phyloP scores from a whole-genome alignment of 2,888 invertebrate species.

The Anthophora plumipes region DNA sequence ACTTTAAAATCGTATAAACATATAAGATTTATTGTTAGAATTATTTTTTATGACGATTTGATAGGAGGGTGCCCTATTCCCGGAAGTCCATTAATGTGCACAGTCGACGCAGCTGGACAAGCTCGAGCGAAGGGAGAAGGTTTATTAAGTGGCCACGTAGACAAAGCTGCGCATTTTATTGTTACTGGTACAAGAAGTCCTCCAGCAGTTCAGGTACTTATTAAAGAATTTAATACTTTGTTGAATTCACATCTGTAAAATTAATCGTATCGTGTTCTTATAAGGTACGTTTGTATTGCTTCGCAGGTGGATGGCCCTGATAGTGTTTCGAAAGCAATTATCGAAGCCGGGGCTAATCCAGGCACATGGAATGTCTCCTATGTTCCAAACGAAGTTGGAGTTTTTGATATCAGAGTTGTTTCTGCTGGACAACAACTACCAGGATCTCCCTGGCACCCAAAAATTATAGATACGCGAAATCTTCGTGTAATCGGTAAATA shows the following conservation, averaged over 20 bases:
- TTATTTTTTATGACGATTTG: neutral
- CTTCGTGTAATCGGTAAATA: conserved; percentile 86
- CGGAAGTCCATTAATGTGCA: conserved; percentile 86
- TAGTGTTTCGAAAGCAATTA: conserved; percentile 86
- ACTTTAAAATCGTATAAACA: neutral
- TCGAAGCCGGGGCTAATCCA: conserved; percentile 89
- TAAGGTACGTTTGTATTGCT: neutral
- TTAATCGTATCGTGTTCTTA: neutral
- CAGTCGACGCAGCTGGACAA: conserved; percentile 87
- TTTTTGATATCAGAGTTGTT: conserved; percentile 94
- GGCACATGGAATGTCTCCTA: conserved; percentile 96
- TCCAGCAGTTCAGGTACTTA: conserved; percentile 81
- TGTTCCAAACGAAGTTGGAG: conserved; percentile 95
- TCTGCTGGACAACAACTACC: conserved; percentile 87
- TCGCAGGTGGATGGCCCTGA: conserved; percentile 87
- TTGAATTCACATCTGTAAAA: neutral
- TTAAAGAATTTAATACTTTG: neutral
- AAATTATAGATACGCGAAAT: conserved; percentile 87
- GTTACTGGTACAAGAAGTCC: conserved; percentile 83
- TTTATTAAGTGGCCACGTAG: conserved; percentile 85
- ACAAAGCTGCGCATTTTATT: conserved; percentile 86
- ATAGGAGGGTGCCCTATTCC: conserved; percentile 82
- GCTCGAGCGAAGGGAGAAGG: conserved; percentile 88
- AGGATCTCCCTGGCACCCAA: conserved; percentile 94
- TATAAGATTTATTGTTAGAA: neutral